Evolutionary conservation across 2,797 vertebrate genomes (phyloP).

Genomic region (Bucorvus abyssinicus): DNA sequence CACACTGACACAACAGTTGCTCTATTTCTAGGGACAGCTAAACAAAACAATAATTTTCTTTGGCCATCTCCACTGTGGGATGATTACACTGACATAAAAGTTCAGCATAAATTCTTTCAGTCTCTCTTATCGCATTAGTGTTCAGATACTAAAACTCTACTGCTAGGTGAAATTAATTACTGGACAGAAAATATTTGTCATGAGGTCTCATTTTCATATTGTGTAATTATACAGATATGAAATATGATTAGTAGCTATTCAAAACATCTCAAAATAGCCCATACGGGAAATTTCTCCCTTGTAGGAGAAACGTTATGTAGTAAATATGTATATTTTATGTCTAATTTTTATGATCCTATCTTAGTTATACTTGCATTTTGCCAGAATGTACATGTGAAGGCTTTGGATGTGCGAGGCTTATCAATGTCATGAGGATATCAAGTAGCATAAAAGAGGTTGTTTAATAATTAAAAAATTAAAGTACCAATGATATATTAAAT

Average conservation of each 20-base stretch:
- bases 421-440: neutral
- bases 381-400: neutral
- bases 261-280: neutral
- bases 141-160: neutral
- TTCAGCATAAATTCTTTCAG: neutral
- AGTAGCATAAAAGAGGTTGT: neutral
- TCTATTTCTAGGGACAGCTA: neutral
- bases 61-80: rapidly evolving
- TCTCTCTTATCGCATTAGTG: neutral
- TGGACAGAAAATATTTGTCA: neutral
- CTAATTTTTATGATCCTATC: neutral
- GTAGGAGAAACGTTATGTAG: neutral
- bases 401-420: neutral
- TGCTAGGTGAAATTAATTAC: neutral
- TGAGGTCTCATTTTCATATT: neutral
- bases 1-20: neutral
- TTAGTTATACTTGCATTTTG: neutral
- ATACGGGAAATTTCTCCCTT: neutral
- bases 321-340: neutral
- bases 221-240: neutral
- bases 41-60: neutral
- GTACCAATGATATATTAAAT: neutral
- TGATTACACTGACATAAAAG: neutral
- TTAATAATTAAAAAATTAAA: neutral
- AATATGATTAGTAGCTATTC: neutral